Conservation (phyloP, 2,113 vertebrate genomes). For the Oriolus oriolus region DNA sequence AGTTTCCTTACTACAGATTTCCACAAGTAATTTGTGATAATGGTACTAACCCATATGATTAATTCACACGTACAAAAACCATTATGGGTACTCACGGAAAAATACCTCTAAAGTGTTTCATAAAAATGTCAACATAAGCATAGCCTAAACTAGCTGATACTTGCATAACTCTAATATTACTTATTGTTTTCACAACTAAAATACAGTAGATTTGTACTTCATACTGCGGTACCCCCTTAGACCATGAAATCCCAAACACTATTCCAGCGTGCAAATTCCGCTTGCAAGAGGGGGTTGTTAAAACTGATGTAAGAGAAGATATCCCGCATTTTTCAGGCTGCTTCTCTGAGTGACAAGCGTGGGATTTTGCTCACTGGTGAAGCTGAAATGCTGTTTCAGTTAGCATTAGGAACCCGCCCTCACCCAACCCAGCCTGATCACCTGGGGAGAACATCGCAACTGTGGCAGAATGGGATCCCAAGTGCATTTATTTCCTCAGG, state of each 20-base stretch:
- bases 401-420: neutral
- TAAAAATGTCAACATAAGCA: slow-evolving; percentile 18
- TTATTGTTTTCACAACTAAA: slow-evolving; percentile 16
- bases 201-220: neutral
- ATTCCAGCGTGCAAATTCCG: neutral
- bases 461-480: neutral
- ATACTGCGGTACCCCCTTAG: neutral
- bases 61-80: slow-evolving; percentile 59
- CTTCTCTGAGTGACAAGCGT: neutral
- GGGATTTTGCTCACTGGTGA: neutral
- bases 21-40: slow-evolving; percentile 38
- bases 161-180: neutral
- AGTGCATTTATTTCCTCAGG: neutral
- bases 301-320: neutral
- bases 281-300: neutral
- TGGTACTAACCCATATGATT: slow-evolving; percentile 62
- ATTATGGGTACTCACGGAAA: slow-evolving; percentile 44
- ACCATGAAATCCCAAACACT: neutral
- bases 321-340: neutral
- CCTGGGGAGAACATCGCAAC: neutral
- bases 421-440: neutral
- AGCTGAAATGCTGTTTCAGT: neutral
- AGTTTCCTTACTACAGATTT: slow-evolving; percentile 3
- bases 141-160: neutral
- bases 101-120: neutral